Percentiles rank a stretch among this genome's conserved stretches.
Conservation (phyloP, 2,113 vertebrate species). For the Epinephelus fuscoguttatus region DNA sequence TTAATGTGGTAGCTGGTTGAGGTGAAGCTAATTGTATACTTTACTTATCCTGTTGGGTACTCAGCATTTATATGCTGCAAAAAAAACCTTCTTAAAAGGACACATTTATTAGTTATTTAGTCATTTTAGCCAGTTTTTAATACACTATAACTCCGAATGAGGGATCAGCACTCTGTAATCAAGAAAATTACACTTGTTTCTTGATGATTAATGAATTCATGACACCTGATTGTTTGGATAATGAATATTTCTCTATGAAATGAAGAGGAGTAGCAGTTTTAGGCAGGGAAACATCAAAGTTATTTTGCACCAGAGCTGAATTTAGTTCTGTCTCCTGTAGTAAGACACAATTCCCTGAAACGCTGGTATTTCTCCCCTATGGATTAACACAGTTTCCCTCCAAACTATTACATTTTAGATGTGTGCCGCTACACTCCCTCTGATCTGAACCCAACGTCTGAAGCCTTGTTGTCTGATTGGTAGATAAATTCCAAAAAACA, state of each 20-base stretch:
- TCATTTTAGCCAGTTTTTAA: neutral
- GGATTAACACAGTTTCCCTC: constrained; percentile 21
- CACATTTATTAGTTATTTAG: neutral
- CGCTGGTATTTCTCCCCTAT: neutral
- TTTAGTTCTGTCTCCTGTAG: constrained; percentile 11
- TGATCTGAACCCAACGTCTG: constrained; percentile 9
- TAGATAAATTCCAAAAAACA: constrained; percentile 31
- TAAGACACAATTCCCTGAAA: neutral
- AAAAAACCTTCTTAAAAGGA: neutral
- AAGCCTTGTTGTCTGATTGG: neutral
- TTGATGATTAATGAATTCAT: no score
- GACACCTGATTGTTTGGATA: no score
- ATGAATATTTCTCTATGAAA: no score
- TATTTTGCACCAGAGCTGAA: neutral
- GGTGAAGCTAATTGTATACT: neutral
- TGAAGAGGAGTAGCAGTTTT: no score
- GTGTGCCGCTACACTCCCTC: constrained; percentile 5
- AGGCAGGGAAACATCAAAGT: no score
- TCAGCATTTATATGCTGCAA: neutral
- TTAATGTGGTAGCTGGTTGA: neutral
- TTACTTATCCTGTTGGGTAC: neutral
- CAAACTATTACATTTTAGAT: constrained; percentile 17
- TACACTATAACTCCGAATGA: neutral
- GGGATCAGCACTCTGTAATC: neutral
- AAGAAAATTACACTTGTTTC: neutral